Evolutionary conservation across 1,140 invertebrate genomes (phyloP), one percentile per base, ranked within the genome.

Genomic region (Aporrectodea caliginosa): DNA sequence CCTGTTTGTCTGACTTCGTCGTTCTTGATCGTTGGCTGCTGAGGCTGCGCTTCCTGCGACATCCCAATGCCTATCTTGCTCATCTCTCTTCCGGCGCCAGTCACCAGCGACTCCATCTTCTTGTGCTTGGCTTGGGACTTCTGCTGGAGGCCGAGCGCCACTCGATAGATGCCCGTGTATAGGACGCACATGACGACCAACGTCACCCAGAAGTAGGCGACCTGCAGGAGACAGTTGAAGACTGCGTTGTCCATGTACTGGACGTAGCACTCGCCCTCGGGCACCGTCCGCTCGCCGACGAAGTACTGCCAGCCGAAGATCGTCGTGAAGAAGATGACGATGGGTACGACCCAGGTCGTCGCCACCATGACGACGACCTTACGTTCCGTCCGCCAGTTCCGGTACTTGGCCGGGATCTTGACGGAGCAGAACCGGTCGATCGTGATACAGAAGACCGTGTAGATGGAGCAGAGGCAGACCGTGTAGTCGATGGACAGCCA

Each of bases 231-330:
- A 35, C 96, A 98, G 86, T 98, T 98, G 89, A 98, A 99, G 33
- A 98, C 91, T 0, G 97, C 96, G 89, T 99, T 96, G 89, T 97
- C 97, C 68, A 99, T 91, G 88, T 99, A 99, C 88, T 99, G 97
- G 0, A 99, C 98, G 68, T 95, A 94, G 87, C 98, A 99, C 86
- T 97, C 92, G 2, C 94, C 93, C 0, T 94, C 93, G 79, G 92
- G 89, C 29, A 86, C 84, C 0, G 85, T 86, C 31, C 85, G 90
- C 84, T 94, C 94, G 1, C 97, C 97, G 35, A 96, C 93, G 85
- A 98, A 98, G 86, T 97, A 95, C 86, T 98, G 97, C 97, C 98
- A 99, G 34, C 97, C 98, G 85, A 99, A 98, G 81, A 99, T 99
- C 77, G 95, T 96, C 77, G 96, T 96, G 87, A 99, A 99, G 88